These are phyloP conservation scores for Ciona savignyi DNA, from an alignment of 23 tunicate species.

Conservation along the genomic window DNA sequence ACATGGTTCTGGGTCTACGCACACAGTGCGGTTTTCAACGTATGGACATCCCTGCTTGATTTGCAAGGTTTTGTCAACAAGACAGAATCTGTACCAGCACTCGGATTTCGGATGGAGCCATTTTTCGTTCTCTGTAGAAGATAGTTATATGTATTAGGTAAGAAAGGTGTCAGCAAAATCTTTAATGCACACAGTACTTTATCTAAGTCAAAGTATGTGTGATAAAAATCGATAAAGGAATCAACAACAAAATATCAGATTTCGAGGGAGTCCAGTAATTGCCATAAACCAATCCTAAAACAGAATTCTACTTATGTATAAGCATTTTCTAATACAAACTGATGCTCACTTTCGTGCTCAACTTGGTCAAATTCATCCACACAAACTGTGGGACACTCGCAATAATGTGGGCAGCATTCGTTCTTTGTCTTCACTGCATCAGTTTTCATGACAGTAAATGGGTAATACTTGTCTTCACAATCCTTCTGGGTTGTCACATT, in stretches of 20 bases:
- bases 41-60: conserved; percentile 48
- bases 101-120: conserved; percentile 34
- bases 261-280: no score
- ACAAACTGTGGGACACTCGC: conserved; percentile 35
- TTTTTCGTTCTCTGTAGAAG: neutral
- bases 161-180: neutral
- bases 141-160: neutral
- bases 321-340: no score
- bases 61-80: conserved; percentile 17
- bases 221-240: neutral
- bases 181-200: neutral
- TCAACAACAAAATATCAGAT: no score
- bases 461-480: conserved; percentile 28
- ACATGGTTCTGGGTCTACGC: conserved; percentile 42
- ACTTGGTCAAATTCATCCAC: conserved; percentile 8
- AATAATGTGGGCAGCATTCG: conserved; percentile 50
- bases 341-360: conserved; percentile 33
- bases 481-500: conserved; percentile 28
- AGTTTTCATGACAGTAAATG: conserved; percentile 32
- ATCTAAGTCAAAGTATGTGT: neutral
- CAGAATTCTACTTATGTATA: no score
- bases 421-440: conserved; percentile 37
- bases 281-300: no score
- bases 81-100: conserved; percentile 33
- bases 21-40: conserved; percentile 34